Base-by-base conservation (phyloP, 2,797 vertebrate genomes). In the Eutrigla gurnardus region DNA sequence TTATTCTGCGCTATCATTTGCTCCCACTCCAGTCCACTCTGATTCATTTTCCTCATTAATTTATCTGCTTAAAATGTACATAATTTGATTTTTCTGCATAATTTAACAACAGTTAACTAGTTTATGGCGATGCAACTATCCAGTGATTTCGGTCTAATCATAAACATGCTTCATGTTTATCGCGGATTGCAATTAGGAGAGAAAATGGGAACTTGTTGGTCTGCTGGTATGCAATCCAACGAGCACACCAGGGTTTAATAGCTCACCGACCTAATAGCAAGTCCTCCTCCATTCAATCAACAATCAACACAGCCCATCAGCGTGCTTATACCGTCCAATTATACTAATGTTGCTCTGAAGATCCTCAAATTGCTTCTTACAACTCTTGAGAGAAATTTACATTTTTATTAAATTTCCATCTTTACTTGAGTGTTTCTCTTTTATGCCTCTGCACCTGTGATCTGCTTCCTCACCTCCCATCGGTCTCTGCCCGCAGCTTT, bases 351-450 rank as follows among this genome's bases (percentile, higher is more conserved):
- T 50, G 46, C 49, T 40, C 65, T 66, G 46, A 59, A 65, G 42
- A 76, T 76, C 18, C 61, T 74, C 55, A 66, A 58, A 79, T 65
- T 67, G 71, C 57, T 59, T 73, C 60, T 68, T 69, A 40, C 7
- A 77, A 79, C 57, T 70, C 53, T 55, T 49, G 43, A 81, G 65
- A 62, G 53, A 74, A 78, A 85, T 86, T 84, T 66, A 43, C 74
- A 83, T 88, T 83, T 86, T 82, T 70, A 82, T 82, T 67, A 61
- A 67, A 80, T 74, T 80, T 74, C 59, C 49, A 67, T 70, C n/a
- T 70, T 68, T 53, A 58, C 71, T 64, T 62, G 36, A 62, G 43
- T 66, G 4, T 47, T 35, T 68, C 35, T 14, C 64, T 14, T 53
- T 57, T 39, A 25, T 15, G 3, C 6, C 37, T 55, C 15, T 70